Evolutionary conservation across 2,113 vertebrate genomes (phyloP), one percentile per base, ranked within the genome.

Genomic region (Ranitomeya variabilis): DNA sequence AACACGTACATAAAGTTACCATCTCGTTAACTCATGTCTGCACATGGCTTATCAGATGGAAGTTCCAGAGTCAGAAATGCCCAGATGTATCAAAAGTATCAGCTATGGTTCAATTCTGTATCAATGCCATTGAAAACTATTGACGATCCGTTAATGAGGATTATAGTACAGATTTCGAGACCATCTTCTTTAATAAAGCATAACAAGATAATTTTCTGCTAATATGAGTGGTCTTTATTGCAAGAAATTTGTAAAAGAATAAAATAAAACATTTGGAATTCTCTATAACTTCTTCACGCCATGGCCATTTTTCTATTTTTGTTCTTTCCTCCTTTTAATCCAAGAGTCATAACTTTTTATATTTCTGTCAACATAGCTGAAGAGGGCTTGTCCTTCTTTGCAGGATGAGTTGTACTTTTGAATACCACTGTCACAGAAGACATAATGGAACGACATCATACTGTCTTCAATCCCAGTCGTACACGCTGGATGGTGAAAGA

Each of bases 1-100:
- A 66, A 83, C 37, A 69, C 51, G 81, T 54, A 67, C 79, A 80
- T 60, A 31, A 59, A 15, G 54, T 59, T 80, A 59, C 78, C 78
- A 80, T 80, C 78, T 59, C 59, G 55, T 80, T 80, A 80, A 54
- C 78, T 80, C 78, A 81, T 81, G 57, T 81, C 79, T 81, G 79
- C 26, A 11, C 23, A 10, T 26, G 52, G 79, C 14, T 62, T 81
- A 81, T 81, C 79, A 81, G 79, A 60, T 81, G 26, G 57, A 3
- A 60, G 19, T 45, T 81, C 15, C 7, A 18, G 10, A 62, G 14
- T 60, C 26, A 37, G 60, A 62, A 62, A 62, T 62, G 26, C 23
- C 18, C 16, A 18, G 12, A 19, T 62, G 26, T 26, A 81, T 45
- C 37, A 45, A 45, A 45, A 45, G 5, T 45, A 16, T 81, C 55